Evolutionary conservation across 2,888 invertebrate species (phyloP).

Genomic region (Diaphora mendica): DNA sequence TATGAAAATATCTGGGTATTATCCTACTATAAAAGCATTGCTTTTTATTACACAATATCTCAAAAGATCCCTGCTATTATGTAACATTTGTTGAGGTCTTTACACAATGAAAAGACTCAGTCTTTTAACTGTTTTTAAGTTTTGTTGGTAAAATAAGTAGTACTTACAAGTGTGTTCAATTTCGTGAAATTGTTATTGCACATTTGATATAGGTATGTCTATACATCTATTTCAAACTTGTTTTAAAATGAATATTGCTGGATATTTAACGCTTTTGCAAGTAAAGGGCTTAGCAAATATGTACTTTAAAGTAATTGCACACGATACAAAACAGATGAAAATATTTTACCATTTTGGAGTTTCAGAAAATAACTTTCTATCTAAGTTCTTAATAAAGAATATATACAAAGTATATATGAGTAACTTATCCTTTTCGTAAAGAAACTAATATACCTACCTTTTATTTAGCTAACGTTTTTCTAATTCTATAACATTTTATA

Average conservation of each 20-base stretch:
- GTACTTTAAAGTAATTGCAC: not conserved
- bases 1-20: constrained; percentile 5
- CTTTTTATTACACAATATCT: constrained; percentile 32
- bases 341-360: not conserved
- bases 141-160: not conserved
- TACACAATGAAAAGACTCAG: not conserved
- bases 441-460: not conserved
- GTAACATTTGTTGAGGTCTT: constrained; percentile 3
- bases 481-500: not conserved
- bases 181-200: not conserved
- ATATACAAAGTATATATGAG: not conserved
- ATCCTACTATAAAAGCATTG: constrained; percentile 16
- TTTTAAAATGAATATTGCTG: not conserved
- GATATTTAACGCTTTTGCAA: not conserved
- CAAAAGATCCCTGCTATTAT: constrained; percentile 18
- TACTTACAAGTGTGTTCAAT: not conserved
- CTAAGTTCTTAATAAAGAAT: not conserved
- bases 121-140: not conserved
- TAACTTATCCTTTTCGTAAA: not conserved
- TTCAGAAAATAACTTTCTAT: not conserved
- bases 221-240: not conserved
- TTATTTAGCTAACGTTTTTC: not conserved
- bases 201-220: not conserved
- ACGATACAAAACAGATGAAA: not conserved
- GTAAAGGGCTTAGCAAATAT: not conserved